phyloP scores from a whole-genome alignment of 2,888 invertebrate species.

The Spisula subtruncata region DNA sequence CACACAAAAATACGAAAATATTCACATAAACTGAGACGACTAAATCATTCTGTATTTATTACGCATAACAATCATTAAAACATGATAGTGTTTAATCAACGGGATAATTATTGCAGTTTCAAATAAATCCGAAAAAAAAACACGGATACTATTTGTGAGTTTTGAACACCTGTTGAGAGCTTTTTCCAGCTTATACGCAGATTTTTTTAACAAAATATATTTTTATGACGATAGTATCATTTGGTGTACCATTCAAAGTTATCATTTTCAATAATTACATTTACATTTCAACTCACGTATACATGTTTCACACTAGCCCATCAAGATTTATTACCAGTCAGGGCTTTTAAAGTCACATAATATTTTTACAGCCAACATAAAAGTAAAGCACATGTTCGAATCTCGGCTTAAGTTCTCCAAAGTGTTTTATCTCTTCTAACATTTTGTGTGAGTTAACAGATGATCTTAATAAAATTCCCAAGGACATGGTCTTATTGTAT shows the following conservation, averaged over 20 bases:
- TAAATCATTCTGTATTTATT: constrained; percentile 25
- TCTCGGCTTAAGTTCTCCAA: constrained; percentile 55
- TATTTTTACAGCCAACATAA: constrained; percentile 63
- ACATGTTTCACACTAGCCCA: constrained; percentile 50
- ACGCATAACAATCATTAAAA: background rate
- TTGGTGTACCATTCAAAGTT: constrained; percentile 45
- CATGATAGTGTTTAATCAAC: background rate
- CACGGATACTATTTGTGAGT: constrained; percentile 8
- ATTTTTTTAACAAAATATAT: background rate
- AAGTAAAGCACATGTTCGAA: constrained; percentile 62
- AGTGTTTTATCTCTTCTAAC: constrained; percentile 51
- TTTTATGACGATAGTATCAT: constrained; percentile 66
- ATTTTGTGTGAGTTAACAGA: constrained; percentile 51
- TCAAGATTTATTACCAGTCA: constrained; percentile 48
- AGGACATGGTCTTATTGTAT: constrained; percentile 37
- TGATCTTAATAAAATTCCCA: constrained; percentile 56
- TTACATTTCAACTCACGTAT: constrained; percentile 64
- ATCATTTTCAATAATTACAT: constrained; percentile 68
- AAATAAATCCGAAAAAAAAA: background rate
- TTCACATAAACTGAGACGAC: background rate
- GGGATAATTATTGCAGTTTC: constrained; percentile 9
- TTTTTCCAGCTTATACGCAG: constrained; percentile 32
- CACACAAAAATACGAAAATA: background rate
- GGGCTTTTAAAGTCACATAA: constrained; percentile 66
- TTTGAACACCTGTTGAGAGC: constrained; percentile 53